phyloP scores from a whole-genome alignment of 2,888 invertebrate genomes.

The Platycheirus rosarum region DNA sequence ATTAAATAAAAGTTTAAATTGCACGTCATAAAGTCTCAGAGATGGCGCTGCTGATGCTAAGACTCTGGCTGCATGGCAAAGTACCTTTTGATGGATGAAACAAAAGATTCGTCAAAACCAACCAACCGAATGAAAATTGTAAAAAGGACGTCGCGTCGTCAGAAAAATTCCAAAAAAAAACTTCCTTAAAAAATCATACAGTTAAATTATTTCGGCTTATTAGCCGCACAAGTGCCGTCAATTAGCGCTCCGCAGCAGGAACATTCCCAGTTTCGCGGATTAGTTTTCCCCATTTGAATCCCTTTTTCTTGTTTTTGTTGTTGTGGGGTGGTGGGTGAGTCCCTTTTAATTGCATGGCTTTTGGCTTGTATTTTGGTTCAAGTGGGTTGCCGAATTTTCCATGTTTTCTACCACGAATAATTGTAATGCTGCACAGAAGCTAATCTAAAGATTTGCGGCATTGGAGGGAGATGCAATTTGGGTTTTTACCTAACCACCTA shows the following conservation, averaged over 20 bases:
- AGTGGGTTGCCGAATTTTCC: constrained; percentile 57
- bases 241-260: constrained; percentile 68
- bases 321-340: constrained; percentile 5
- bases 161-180: no score
- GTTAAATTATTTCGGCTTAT: constrained; percentile 66
- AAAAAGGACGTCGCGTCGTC: background rate
- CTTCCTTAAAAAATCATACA: no score
- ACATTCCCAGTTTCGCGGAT: constrained; percentile 58
- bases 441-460: constrained; percentile 26
- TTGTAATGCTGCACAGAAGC: constrained; percentile 30
- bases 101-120: constrained; percentile 50
- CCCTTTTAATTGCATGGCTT: constrained; percentile 27
- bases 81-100: constrained; percentile 45
- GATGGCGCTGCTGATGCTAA: constrained; percentile 17
- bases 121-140: constrained; percentile 42
- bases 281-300: constrained; percentile 64
- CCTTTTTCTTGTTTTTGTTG: constrained; percentile 36
- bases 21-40: constrained; percentile 62
- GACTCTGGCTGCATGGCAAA: constrained; percentile 25
- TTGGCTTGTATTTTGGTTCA: constrained; percentile 25
- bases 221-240: constrained; percentile 67
- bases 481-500: background rate
- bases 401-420: constrained; percentile 41
- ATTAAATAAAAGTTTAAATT: constrained; percentile 72
- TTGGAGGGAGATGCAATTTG: constrained; percentile 26